Evolutionary conservation across 2,888 invertebrate species (phyloP).

Genomic region (Trachelus troglodyta): DNA sequence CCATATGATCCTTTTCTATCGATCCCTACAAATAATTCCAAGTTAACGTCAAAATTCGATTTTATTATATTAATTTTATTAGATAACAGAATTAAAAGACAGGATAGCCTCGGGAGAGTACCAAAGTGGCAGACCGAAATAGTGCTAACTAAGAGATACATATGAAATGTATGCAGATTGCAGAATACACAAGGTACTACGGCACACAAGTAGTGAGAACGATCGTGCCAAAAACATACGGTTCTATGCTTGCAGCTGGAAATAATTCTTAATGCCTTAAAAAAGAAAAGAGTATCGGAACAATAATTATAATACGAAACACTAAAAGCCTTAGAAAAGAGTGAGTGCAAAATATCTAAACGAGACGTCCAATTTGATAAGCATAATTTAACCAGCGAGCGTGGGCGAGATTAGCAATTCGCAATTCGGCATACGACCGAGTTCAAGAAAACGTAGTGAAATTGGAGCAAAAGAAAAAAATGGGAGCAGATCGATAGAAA

Average conservation of each 20-base stretch:
- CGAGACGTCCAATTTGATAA: neutral
- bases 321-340: neutral
- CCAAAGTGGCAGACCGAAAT: neutral
- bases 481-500: slow-evolving; percentile 6
- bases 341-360: neutral
- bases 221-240: neutral
- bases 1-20: neutral
- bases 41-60: neutral
- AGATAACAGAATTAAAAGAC: neutral
- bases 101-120: neutral
- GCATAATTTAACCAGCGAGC: neutral
- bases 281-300: neutral
- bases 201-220: neutral
- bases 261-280: neutral
- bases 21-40: neutral
- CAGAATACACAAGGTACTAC: neutral
- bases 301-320: neutral
- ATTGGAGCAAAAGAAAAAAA: neutral
- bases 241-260: neutral
- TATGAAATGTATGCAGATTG: neutral
- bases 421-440: neutral
- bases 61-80: neutral
- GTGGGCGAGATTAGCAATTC: neutral
- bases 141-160: neutral
- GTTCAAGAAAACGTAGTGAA: neutral